Conservation (phyloP, 23 tunicate species). For the Trididemnum nubilum region DNA sequence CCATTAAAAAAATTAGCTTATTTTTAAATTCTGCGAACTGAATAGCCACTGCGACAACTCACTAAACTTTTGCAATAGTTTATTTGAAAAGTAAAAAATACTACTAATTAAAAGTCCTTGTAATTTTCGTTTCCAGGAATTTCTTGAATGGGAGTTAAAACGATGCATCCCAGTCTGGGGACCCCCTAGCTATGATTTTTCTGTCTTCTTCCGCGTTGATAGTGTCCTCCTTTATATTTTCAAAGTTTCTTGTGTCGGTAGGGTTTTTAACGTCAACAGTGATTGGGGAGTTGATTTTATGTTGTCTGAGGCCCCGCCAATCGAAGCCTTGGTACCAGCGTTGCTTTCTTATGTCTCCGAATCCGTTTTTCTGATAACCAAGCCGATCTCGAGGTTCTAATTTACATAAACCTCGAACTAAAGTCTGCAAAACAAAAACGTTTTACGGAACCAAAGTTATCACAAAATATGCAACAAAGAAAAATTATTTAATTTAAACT, state of each 20-base stretch:
- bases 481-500: too few species aligned
- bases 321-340: conserved; percentile 86
- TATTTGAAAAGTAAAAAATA: too few species aligned
- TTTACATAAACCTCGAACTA: conserved; percentile 66
- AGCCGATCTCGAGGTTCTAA: conserved; percentile 78
- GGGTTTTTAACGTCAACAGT: conserved; percentile 39
- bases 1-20: too few species aligned
- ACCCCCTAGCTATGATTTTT: conserved; percentile 8
- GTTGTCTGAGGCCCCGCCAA: conserved; percentile 68
- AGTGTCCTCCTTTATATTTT: conserved; percentile 19
- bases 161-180: background rate
- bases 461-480: too few species aligned
- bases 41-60: too few species aligned
- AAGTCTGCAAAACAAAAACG: conserved; percentile 30
- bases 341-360: conserved; percentile 79
- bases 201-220: conserved; percentile 37
- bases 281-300: conserved; percentile 38
- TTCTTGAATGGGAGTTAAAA: too few species aligned
- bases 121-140: too few species aligned
- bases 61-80: too few species aligned
- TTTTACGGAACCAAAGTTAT: background rate
- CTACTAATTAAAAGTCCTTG: too few species aligned
- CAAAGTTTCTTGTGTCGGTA: conserved; percentile 61
- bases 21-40: too few species aligned
- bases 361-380: conserved; percentile 70